These are phyloP conservation scores for Rhinoptilus africanus DNA, from an alignment of 2,113 vertebrate species.

Conservation along the genomic window DNA sequence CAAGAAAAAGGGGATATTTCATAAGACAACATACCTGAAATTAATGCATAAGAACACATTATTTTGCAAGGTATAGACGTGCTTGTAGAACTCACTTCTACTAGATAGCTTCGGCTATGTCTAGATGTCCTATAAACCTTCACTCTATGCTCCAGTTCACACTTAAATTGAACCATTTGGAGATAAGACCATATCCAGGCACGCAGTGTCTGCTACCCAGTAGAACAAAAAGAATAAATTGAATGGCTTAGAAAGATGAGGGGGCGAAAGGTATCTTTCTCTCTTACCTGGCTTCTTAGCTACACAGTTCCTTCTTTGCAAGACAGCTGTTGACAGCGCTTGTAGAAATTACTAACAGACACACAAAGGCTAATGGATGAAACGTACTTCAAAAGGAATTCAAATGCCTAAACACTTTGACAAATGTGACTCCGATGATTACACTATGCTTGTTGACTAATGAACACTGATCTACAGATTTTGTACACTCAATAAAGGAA, in stretches of 20 bases:
- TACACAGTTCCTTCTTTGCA: neutral
- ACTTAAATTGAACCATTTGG: neutral
- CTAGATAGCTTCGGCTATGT: neutral
- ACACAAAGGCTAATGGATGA: neutral
- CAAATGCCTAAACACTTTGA: neutral
- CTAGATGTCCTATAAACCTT: neutral
- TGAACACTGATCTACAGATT: neutral
- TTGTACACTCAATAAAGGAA: neutral
- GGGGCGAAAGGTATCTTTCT: neutral
- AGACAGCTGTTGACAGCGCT: neutral
- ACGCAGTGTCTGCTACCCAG: accelerated
- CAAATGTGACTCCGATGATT: neutral
- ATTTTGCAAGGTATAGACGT: neutral
- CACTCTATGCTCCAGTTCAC: neutral
- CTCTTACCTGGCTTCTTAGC: neutral
- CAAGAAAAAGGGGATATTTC: neutral
- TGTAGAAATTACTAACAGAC: neutral
- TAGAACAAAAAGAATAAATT: neutral
- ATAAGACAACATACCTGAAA: neutral
- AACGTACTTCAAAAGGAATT: neutral
- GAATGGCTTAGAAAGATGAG: neutral
- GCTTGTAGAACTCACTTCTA: neutral
- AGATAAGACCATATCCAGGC: neutral
- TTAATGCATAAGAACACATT: neutral
- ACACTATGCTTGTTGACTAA: neutral